phyloP scores from a whole-genome alignment of 2,888 invertebrate genomes.

The Amblyjoppa fuscipennis region DNA sequence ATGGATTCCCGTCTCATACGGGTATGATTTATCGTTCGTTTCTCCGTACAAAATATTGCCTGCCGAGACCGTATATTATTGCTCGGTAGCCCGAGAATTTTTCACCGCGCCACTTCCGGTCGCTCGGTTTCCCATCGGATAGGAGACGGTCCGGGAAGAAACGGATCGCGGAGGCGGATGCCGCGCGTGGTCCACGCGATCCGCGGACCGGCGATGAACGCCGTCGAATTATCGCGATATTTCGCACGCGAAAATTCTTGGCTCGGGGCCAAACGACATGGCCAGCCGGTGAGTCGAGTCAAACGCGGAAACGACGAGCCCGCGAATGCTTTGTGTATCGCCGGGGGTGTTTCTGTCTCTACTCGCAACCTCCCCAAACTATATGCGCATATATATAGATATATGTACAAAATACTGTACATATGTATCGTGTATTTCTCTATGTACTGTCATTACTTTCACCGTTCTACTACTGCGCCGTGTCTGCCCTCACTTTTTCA shows the following conservation, averaged over 20 bases:
- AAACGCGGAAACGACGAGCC: constrained; percentile 20
- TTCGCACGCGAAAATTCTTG: constrained; percentile 43
- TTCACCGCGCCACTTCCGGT: neutral
- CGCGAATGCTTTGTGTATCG: constrained; percentile 35
- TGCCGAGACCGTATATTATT: neutral
- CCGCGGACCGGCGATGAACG: neutral
- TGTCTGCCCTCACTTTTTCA: neutral
- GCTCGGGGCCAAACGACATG: constrained; percentile 40
- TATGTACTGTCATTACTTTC: no score
- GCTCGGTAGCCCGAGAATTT: neutral
- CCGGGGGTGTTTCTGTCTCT: neutral
- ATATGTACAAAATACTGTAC: neutral
- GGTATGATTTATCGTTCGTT: constrained; percentile 46
- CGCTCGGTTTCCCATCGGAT: neutral
- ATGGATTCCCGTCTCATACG: constrained; percentile 35
- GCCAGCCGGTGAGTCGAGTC: constrained; percentile 34
- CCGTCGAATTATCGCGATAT: constrained; percentile 46
- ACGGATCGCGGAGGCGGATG: neutral
- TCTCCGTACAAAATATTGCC: constrained; percentile 5
- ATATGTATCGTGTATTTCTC: neutral
- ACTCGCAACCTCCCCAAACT: constrained; percentile 19
- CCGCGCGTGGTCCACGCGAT: neutral
- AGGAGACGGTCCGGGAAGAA: neutral
- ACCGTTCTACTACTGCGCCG: neutral
- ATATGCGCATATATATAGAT: neutral